These are phyloP conservation scores for Nomada flava DNA, from an alignment of 2,888 invertebrate species.

Conservation along the genomic window DNA sequence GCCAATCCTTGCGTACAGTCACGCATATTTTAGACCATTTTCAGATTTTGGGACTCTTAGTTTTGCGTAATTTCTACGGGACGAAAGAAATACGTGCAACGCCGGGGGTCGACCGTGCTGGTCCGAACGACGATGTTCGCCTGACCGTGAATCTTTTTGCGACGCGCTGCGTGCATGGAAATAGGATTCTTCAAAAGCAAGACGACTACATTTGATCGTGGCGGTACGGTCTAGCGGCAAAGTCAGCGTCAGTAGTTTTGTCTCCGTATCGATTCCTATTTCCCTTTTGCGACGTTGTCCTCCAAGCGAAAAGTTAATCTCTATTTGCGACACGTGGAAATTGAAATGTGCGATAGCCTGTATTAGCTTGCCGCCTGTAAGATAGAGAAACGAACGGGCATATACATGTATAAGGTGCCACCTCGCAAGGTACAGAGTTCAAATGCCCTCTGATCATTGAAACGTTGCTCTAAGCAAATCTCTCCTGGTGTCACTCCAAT, in stretches of 20 bases:
- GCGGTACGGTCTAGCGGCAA: not conserved
- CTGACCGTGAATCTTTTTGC: constrained; percentile 22
- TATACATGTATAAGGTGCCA: too few relatives aligned
- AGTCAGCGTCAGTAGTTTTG: not conserved
- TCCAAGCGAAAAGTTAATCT: not conserved
- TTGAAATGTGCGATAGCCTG: too few relatives aligned
- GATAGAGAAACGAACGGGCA: too few relatives aligned
- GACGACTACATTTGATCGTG: constrained; percentile 17
- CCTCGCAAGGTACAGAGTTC: too few relatives aligned
- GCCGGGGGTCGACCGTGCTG: not conserved
- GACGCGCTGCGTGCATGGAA: not conserved
- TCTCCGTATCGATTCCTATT: not conserved
- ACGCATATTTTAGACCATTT: too few relatives aligned
- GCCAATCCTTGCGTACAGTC: too few relatives aligned
- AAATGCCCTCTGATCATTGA: not conserved
- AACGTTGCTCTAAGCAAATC: not conserved
- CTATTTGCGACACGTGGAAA: too few relatives aligned
- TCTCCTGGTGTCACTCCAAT: not conserved
- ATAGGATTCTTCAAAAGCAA: not conserved
- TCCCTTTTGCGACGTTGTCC: not conserved
- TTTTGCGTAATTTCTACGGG: not conserved
- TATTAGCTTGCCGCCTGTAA: too few relatives aligned
- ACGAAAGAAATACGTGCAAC: too few relatives aligned
- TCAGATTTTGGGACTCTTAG: too few relatives aligned
- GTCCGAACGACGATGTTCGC: constrained; percentile 11